phyloP scores from a whole-genome alignment of 2,797 vertebrate species.

The Sebastes itinus region DNA sequence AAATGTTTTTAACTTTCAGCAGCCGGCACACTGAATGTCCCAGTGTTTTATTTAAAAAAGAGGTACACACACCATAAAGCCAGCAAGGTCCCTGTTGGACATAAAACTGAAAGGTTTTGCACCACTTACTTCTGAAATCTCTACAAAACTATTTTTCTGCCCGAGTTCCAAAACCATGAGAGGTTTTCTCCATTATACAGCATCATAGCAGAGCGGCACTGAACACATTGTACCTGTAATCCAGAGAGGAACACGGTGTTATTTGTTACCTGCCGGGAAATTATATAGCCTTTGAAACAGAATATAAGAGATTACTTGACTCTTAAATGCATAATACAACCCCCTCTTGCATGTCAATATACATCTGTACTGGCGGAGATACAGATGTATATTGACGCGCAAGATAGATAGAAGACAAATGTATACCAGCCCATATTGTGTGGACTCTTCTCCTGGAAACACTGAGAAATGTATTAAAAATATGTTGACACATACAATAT shows the following conservation, averaged over 20 bases:
- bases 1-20: not conserved
- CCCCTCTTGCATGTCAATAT: not conserved
- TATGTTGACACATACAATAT: not conserved
- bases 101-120: not conserved
- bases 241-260: not conserved
- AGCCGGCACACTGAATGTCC: not conserved
- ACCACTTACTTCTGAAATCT: not conserved
- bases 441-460: not conserved
- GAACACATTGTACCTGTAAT: not conserved
- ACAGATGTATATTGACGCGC: too few relatives aligned
- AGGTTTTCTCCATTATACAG: not conserved
- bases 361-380: not conserved
- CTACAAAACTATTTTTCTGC: not conserved
- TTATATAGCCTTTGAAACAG: not conserved
- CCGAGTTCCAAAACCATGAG: not conserved
- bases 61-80: not conserved
- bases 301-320: not conserved
- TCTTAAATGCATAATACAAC: not conserved
- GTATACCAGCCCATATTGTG: not conserved
- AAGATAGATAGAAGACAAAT: not conserved
- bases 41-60: not conserved
- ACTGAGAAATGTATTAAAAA: not conserved
- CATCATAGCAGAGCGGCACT: not conserved
- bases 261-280: not conserved
- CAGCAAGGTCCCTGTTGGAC: not conserved